Percentiles rank a stretch among this genome's conserved stretches.
These are phyloP conservation scores for Leptopterna dolabrata DNA, from an alignment of 2,888 invertebrate genomes.

Conservation along the genomic window DNA sequence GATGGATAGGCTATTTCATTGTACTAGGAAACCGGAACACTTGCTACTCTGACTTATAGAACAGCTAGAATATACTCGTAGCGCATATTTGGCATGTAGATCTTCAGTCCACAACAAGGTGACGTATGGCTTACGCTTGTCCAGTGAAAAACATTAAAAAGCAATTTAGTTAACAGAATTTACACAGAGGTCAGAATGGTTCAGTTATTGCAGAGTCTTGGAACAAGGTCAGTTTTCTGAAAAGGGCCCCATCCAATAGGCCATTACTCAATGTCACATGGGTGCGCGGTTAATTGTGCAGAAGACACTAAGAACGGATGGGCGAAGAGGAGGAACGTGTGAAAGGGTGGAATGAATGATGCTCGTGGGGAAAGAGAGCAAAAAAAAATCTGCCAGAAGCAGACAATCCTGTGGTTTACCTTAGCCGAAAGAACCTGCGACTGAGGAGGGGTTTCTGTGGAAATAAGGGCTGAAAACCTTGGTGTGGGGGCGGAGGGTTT, in stretches of 20 bases:
- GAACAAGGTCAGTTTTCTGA: slow-evolving; percentile 10
- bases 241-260: not conserved
- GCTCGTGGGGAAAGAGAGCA: not conserved
- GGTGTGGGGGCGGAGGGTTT: not conserved
- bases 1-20: too few species aligned
- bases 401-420: slow-evolving; percentile 47
- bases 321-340: slow-evolving; percentile 33
- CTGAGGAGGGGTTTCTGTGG: not conserved
- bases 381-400: slow-evolving; percentile 44
- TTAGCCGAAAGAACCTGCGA: slow-evolving; percentile 12
- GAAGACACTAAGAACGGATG: slow-evolving; percentile 45
- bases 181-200: too few species aligned
- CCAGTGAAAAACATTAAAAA: too few species aligned
- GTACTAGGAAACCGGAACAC: too few species aligned
- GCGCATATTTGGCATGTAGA: too few species aligned
- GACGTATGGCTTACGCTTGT: too few species aligned
- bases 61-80: too few species aligned
- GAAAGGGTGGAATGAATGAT: slow-evolving; percentile 50
- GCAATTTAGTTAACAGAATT: too few species aligned
- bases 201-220: not conserved
- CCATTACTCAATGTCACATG: slow-evolving; percentile 44
- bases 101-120: too few species aligned
- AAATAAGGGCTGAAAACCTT: not conserved
- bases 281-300: slow-evolving; percentile 35
- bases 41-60: too few species aligned